Percentiles rank a stretch among this genome's conserved stretches.
Evolutionary conservation across 2,113 vertebrate species (phyloP).

Genomic region (Perca flavescens): DNA sequence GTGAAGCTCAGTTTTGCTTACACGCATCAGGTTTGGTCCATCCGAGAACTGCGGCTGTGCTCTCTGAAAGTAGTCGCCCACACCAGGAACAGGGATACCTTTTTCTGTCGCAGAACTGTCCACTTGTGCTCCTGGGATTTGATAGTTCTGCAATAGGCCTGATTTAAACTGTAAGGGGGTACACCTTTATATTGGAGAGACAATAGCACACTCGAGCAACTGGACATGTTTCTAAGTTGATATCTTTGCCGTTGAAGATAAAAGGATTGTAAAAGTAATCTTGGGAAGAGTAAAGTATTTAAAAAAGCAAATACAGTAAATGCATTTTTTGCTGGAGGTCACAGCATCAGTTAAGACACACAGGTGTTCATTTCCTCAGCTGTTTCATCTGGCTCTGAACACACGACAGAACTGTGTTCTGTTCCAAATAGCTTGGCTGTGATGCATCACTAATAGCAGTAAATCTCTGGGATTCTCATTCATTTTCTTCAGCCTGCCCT

Average conservation of each 20-base stretch:
- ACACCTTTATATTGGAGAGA: conserved; percentile 10
- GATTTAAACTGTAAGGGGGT: conserved; percentile 28
- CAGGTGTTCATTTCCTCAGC: conserved; percentile 34
- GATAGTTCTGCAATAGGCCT: conserved; percentile 36
- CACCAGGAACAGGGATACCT: conserved; percentile 8
- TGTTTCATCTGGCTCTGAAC: conserved; percentile 22
- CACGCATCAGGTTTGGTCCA: conserved; percentile 24
- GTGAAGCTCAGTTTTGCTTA: conserved; percentile 21
- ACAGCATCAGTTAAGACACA: conserved; percentile 32
- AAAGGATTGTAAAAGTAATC: neutral
- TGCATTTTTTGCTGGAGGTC: conserved; percentile 29
- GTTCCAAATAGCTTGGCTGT: conserved; percentile 20
- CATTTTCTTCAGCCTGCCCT: neutral
- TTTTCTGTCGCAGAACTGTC: conserved; percentile 7
- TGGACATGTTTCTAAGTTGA: conserved; percentile 6
- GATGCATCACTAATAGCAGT: neutral
- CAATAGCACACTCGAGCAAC: neutral
- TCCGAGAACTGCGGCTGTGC: neutral
- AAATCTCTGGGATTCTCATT: conserved; percentile 8
- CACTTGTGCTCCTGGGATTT: conserved; percentile 24
- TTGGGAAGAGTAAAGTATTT: neutral
- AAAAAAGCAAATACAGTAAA: neutral
- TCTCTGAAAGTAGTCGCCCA: conserved; percentile 3
- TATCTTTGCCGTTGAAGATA: conserved; percentile 34
- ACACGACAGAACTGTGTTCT: neutral